phyloP scores from a whole-genome alignment of 2,888 invertebrate genomes.

The Drosophila picticornis region DNA sequence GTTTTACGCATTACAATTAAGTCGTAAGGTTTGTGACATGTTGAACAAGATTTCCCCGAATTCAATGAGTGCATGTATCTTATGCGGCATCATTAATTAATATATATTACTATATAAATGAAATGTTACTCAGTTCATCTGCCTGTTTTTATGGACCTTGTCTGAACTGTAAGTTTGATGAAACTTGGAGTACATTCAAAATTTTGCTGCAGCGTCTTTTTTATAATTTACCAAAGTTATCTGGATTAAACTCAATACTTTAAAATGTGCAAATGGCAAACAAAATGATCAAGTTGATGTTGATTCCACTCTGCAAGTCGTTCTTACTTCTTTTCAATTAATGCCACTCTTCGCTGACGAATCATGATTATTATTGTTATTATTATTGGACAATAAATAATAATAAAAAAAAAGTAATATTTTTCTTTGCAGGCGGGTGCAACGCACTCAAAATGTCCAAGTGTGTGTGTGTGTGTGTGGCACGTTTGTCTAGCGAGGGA shows the following conservation, averaged over 20 bases:
- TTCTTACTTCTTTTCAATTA: background rate
- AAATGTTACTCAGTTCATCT: too few relatives aligned
- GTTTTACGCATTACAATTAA: background rate
- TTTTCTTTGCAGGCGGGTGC: constrained; percentile 54
- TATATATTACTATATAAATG: background rate
- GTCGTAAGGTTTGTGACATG: background rate
- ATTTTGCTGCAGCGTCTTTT: too few relatives aligned
- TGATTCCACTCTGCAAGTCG: background rate
- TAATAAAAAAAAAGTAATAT: background rate
- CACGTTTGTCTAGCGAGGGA: constrained; percentile 72
- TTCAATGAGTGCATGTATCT: background rate
- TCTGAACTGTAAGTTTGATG: too few relatives aligned
- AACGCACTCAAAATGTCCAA: constrained; percentile 54
- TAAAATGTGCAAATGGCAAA: background rate
- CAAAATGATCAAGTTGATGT: background rate
- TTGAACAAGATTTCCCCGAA: background rate
- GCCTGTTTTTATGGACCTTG: too few relatives aligned
- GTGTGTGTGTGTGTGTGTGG: constrained; percentile 35
- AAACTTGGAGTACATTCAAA: too few relatives aligned
- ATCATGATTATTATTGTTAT: constrained; percentile 42
- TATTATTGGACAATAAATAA: constrained; percentile 40
- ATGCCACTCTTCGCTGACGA: constrained; percentile 9
- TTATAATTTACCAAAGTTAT: too few relatives aligned
- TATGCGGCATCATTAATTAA: background rate
- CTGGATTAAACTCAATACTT: background rate